Conservation (phyloP, 2,888 invertebrate species). For the Seira musarum region DNA sequence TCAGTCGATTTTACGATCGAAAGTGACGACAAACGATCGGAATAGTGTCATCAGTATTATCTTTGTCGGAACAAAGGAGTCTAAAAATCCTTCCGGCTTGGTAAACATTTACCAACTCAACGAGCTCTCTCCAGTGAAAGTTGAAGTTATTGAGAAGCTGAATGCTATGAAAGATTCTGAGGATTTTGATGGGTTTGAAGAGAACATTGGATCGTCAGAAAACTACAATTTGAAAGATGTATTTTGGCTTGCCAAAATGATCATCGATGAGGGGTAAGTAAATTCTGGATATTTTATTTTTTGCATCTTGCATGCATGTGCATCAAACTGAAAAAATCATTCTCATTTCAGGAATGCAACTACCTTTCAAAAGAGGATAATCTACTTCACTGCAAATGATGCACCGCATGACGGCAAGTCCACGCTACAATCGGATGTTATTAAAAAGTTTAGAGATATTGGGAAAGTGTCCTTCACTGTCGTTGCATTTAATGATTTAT, state of each 20-base stretch:
- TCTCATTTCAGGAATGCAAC: slow-evolving; percentile 57
- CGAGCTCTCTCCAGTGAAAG: slow-evolving; percentile 60
- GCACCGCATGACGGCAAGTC: slow-evolving; percentile 59
- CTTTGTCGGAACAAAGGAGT: slow-evolving; percentile 61
- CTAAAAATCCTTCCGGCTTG: slow-evolving; percentile 61
- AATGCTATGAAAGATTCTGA: slow-evolving; percentile 50
- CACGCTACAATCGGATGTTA: slow-evolving; percentile 53
- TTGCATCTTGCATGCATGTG: too few species aligned
- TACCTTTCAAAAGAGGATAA: slow-evolving; percentile 61
- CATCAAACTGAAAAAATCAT: too few species aligned
- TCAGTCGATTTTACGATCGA: slow-evolving; percentile 62
- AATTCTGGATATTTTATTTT: too few species aligned
- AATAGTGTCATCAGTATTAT: slow-evolving; percentile 63
- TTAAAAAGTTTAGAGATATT: slow-evolving; percentile 64
- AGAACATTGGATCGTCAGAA: slow-evolving; percentile 61
- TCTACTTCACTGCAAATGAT: slow-evolving; percentile 65
- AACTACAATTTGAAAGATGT: slow-evolving; percentile 61
- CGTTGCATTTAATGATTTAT: slow-evolving; percentile 61
- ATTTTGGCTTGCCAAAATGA: slow-evolving; percentile 65
- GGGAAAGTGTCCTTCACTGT: slow-evolving; percentile 64
- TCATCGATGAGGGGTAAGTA: slow-evolving; percentile 64
- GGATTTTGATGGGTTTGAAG: slow-evolving; percentile 61
- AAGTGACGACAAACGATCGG: slow-evolving; percentile 62
- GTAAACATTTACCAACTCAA: slow-evolving; percentile 63
- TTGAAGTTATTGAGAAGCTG: slow-evolving; percentile 61